A percentile compares a stretch with the other conserved stretches of the same genome.
Evolutionary conservation across 2,888 invertebrate genomes (phyloP).

Genomic region (Acanthoscelides obtectus): DNA sequence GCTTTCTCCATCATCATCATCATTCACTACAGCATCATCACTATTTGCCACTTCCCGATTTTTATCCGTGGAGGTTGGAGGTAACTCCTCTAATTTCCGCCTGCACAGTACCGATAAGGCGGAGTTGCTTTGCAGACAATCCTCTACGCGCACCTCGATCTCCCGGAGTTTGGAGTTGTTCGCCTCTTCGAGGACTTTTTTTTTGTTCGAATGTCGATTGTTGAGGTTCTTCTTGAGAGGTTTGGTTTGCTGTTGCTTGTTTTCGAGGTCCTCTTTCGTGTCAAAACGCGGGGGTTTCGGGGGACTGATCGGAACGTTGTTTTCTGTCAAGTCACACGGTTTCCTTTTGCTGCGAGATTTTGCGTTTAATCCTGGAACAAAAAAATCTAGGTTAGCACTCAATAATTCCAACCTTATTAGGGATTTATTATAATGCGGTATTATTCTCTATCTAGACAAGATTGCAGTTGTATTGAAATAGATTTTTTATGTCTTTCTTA

Average conservation of each 20-base stretch:
- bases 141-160: slow-evolving; percentile 44
- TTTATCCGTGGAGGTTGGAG: neutral
- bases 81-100: slow-evolving; percentile 12
- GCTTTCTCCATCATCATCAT: neutral
- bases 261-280: slow-evolving; percentile 43
- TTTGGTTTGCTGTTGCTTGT: slow-evolving; percentile 29
- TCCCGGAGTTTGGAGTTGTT: slow-evolving; percentile 47
- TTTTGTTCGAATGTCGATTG: slow-evolving; percentile 39
- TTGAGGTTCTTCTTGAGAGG: slow-evolving; percentile 34
- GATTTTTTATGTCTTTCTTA: no score
- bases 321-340: slow-evolving; percentile 35
- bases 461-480: no score
- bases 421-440: no score
- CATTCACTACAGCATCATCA: neutral
- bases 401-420: no score
- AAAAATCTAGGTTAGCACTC: neutral
- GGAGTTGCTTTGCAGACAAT: slow-evolving; percentile 42
- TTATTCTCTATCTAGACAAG: no score
- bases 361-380: slow-evolving; percentile 23
- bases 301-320: slow-evolving; percentile 31
- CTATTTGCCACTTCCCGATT: slow-evolving; percentile 1
- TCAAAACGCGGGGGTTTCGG: slow-evolving; percentile 24
- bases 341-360: slow-evolving; percentile 40
- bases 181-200: slow-evolving; percentile 46
- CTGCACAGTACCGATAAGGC: slow-evolving; percentile 32